phyloP scores from a whole-genome alignment of 1,140 invertebrate species.

The Drosophila arawakana region DNA sequence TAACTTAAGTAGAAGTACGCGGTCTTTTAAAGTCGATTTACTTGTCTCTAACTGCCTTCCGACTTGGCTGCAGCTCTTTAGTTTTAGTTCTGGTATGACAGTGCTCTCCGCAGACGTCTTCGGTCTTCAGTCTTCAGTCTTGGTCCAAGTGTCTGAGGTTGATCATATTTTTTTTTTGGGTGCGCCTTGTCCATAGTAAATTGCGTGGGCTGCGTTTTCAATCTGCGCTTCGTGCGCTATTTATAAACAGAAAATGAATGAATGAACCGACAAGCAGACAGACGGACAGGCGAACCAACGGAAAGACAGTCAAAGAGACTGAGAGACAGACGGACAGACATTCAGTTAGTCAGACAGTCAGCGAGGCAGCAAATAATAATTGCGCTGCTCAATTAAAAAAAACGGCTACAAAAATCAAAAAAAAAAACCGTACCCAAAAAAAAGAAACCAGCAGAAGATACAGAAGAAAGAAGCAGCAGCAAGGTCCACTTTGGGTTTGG shows the following conservation, averaged over 20 bases:
- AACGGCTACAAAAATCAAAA: slow-evolving; percentile 25
- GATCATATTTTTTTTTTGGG: slow-evolving; percentile 28
- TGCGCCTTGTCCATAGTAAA: slow-evolving; percentile 37
- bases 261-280: slow-evolving; percentile 4
- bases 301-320: not conserved
- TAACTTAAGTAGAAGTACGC: too few relatives aligned
- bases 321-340: not conserved
- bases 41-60: too few relatives aligned
- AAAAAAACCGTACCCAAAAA: slow-evolving; percentile 23
- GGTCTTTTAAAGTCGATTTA: too few relatives aligned
- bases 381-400: slow-evolving; percentile 79
- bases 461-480: slow-evolving; percentile 23
- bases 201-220: slow-evolving; percentile 72
- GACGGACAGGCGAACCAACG: not conserved
- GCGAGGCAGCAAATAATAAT: slow-evolving; percentile 67
- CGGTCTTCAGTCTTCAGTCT: not conserved
- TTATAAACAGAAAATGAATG: slow-evolving; percentile 63
- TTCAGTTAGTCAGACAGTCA: not conserved
- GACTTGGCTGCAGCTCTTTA: not conserved
- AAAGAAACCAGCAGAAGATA: not conserved
- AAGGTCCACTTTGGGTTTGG: slow-evolving; percentile 16
- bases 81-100: not conserved
- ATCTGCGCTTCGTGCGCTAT: slow-evolving; percentile 69
- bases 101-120: not conserved
- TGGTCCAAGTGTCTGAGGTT: not conserved